Conservation (phyloP, 2,888 invertebrate species). For the Rhagium mordax region DNA sequence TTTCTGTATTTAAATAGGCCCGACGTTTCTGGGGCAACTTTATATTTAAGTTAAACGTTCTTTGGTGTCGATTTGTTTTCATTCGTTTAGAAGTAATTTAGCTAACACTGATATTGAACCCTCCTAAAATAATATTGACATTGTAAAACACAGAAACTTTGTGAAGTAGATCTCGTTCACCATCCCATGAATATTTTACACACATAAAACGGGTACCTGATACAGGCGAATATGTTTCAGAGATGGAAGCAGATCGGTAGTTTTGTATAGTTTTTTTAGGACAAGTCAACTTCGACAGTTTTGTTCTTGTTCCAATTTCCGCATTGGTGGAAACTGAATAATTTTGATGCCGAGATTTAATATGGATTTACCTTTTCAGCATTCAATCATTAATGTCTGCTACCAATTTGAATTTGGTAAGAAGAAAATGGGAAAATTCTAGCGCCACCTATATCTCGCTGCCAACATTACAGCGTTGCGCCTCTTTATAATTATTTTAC, state of each 20-base stretch:
- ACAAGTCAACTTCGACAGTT: neutral
- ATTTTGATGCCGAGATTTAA: too few relatives aligned
- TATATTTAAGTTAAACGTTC: conserved; percentile 14
- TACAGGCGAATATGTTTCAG: neutral
- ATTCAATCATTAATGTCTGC: too few relatives aligned
- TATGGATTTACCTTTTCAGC: too few relatives aligned
- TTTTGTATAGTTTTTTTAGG: neutral
- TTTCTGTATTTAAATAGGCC: conserved; percentile 30
- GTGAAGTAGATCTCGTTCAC: conserved; percentile 18
- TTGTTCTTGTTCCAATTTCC: neutral
- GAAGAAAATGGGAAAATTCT: too few relatives aligned
- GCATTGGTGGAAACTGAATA: neutral
- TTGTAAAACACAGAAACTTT: conserved; percentile 33
- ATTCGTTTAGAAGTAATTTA: conserved; percentile 35
- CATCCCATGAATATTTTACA: conserved; percentile 31
- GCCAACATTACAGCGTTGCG: too few relatives aligned
- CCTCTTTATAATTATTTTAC: too few relatives aligned
- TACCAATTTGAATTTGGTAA: too few relatives aligned
- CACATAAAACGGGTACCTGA: neutral
- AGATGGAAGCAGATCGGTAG: neutral
- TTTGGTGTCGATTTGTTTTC: conserved; percentile 34
- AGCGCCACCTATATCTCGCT: too few relatives aligned
- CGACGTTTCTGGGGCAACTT: conserved; percentile 9
- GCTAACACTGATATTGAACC: conserved; percentile 30
- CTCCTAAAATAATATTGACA: conserved; percentile 37